Conservation (phyloP, 2,113 vertebrate species). For the Catharus bicknelli region DNA sequence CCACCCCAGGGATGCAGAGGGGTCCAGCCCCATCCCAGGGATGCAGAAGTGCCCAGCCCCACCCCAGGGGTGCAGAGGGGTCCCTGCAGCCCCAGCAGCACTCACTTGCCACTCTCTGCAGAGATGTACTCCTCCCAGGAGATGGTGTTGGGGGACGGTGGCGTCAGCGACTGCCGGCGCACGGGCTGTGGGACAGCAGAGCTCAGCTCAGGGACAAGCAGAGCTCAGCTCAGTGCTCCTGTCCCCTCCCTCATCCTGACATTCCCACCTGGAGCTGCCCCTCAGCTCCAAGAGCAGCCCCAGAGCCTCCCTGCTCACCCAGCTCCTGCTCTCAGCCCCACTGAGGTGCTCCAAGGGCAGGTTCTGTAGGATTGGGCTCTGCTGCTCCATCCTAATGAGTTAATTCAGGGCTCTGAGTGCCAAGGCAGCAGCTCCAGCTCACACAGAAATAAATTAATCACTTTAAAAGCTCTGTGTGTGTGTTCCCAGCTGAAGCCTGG, state of each 20-base stretch:
- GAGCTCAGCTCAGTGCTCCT: neutral
- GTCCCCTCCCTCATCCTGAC: neutral
- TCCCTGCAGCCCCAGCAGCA: accelerated
- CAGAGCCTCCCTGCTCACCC: neutral
- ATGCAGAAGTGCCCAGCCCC: neutral
- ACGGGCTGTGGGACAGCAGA: conserved; percentile 74
- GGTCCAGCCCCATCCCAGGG: too few species aligned
- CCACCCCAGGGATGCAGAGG: too few species aligned
- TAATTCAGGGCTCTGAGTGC: neutral
- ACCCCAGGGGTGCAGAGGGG: neutral
- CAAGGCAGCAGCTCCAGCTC: neutral
- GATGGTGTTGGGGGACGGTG: conserved; percentile 91
- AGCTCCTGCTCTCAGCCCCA: neutral
- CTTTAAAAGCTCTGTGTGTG: neutral
- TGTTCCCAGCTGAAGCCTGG: conserved; percentile 4
- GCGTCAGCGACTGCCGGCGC: conserved; percentile 89
- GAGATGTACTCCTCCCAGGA: conserved; percentile 98
- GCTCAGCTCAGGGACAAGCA: neutral
- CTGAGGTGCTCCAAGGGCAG: neutral
- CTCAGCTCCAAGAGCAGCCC: neutral
- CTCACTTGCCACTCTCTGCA: conserved; percentile 95
- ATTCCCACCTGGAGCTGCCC: neutral
- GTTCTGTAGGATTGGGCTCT: accelerated
- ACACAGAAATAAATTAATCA: neutral
- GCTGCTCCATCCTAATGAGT: neutral